These are phyloP conservation scores for Xylocopa sonorina DNA, from an alignment of 1,140 invertebrate genomes.

Conservation along the genomic window DNA sequence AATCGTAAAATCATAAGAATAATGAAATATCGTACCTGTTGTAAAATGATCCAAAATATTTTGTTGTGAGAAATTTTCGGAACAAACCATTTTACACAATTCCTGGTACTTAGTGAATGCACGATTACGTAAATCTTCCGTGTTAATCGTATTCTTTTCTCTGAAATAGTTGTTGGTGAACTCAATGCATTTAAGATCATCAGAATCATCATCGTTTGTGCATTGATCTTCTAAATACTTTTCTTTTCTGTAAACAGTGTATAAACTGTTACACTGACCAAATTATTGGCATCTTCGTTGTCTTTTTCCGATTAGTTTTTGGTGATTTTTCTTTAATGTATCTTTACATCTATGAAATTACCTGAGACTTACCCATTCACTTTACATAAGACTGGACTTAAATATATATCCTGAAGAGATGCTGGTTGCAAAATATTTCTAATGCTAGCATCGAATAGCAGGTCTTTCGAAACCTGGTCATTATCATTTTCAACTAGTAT, in stretches of 20 bases:
- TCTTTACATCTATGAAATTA: constrained; percentile 17
- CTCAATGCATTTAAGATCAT: neutral
- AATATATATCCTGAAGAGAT: neutral
- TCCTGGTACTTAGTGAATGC: constrained; percentile 9
- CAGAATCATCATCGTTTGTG: no score
- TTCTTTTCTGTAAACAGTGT: neutral
- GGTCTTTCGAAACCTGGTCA: neutral
- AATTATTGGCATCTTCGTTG: neutral
- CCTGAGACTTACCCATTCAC: constrained; percentile 37
- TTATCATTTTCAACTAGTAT: neutral
- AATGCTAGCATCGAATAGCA: neutral
- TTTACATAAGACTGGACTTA: constrained; percentile 34
- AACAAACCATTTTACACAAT: neutral
- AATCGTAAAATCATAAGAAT: neutral
- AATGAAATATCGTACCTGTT: neutral
- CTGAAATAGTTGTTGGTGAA: neutral
- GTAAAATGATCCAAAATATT: neutral
- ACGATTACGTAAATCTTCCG: neutral
- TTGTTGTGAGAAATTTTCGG: neutral
- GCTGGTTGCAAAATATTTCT: neutral
- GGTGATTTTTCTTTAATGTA: neutral
- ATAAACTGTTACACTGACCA: neutral
- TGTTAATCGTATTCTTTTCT: neutral
- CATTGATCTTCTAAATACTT: rapidly evolving
- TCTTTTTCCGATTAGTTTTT: neutral